Percentiles rank a stretch among this genome's conserved stretches.
Conservation (phyloP, 2,888 invertebrate genomes). For the Eupithecia inturbata region DNA sequence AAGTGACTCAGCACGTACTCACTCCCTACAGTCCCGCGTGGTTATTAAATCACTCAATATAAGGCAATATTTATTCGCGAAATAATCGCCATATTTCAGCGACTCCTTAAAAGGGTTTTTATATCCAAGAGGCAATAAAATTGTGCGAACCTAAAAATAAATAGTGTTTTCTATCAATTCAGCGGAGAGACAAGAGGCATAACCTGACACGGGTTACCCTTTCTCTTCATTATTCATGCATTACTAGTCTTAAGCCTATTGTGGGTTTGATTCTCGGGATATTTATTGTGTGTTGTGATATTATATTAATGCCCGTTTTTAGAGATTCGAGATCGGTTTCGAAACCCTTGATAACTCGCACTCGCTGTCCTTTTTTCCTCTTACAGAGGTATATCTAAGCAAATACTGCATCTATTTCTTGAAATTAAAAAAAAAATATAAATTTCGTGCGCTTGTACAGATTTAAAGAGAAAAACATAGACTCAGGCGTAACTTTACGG, state of each 20-base stretch:
- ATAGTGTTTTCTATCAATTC: constrained; percentile 65
- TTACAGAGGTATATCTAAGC: too few relatives aligned
- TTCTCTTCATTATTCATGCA: constrained; percentile 80
- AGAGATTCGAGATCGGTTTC: too few relatives aligned
- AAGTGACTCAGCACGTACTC: neutral
- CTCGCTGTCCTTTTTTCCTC: too few relatives aligned
- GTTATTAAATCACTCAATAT: constrained; percentile 12
- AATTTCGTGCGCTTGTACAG: too few relatives aligned
- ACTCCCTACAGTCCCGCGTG: neutral
- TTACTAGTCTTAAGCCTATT: constrained; percentile 56
- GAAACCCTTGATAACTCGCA: too few relatives aligned
- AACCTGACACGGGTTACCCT: constrained; percentile 76
- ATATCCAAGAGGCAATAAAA: constrained; percentile 36
- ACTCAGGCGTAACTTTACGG: too few relatives aligned
- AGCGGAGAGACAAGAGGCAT: constrained; percentile 54
- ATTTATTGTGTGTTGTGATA: neutral
- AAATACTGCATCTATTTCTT: too few relatives aligned
- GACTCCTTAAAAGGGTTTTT: constrained; percentile 34
- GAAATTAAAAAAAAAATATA: too few relatives aligned
- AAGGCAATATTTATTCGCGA: constrained; percentile 18
- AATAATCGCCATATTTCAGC: constrained; percentile 26
- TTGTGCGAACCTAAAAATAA: constrained; percentile 47
- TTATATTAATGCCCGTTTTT: neutral
- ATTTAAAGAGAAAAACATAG: too few relatives aligned
- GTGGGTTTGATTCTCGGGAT: constrained; percentile 13